Evolutionary conservation across 64 coral and sea anemone species (phyloP), one percentile per base, ranked within the genome.

Genomic region (Porites australiensis): DNA sequence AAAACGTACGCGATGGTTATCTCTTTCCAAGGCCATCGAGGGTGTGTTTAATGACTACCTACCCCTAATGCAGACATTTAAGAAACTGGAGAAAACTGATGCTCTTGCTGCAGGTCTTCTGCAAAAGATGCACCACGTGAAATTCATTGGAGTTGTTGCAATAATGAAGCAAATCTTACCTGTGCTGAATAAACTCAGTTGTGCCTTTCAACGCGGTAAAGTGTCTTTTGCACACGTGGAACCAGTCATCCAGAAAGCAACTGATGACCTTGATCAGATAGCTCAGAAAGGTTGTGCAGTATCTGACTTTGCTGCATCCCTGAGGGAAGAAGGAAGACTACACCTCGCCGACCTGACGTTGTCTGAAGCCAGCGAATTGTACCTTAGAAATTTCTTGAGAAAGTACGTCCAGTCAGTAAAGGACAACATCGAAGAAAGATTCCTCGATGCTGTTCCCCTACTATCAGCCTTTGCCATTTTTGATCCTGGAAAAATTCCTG

Each of bases 111-210:
- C 46, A 83, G 90, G 90, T 12, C 23, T 93, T 3, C 74, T 83
- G 46, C 64, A 67, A 74, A 93, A 87, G 49, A 93, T 93, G 90
- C 19, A 93, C 22, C 77, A 93, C 1, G 21, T 58, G 7, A 93
- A 93, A 66, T 93, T 93, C 44, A 93, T 93, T 87, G 91, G 90
- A 2, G 73, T 87, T 19, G 90, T 92, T 0, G 78, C 82, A 55
- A 45, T 87, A 16, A 92, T 86, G 82, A 55, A 92, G 8, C 57
- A 92, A 50, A 64, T 86, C 0, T 64, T 92, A 19, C 82, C 71
- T 23, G 48, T 92, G 3, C 58, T 92, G 5, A 92, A 92, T 63
- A 68, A 44, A 13, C 71, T 74, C 7, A 92, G 90, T 49, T 70
- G 90, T 86, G 72, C 90, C 0, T 92, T 92, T 61, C 90, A 92